phyloP scores from a whole-genome alignment of 2,113 vertebrate species.

The Lethenteron camtschaticum region DNA sequence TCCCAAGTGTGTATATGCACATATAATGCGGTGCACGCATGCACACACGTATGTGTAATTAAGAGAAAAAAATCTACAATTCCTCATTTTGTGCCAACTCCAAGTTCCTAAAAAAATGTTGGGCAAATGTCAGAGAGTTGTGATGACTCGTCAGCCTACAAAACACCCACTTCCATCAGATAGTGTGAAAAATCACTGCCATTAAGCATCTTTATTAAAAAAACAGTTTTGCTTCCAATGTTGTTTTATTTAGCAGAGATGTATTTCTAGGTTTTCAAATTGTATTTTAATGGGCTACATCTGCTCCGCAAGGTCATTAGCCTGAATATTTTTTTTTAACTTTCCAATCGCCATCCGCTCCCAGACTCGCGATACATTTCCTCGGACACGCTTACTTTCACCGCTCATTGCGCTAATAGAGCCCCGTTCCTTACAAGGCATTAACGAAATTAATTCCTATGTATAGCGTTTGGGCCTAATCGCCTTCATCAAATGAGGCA shows the following conservation, averaged over 20 bases:
- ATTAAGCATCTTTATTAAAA: too few species aligned
- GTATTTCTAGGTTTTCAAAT: conserved; percentile 3
- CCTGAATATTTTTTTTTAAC: background rate
- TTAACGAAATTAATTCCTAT: conserved; percentile 6
- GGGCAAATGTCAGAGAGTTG: too few species aligned
- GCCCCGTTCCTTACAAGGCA: conserved; percentile 6
- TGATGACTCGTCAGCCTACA: too few species aligned
- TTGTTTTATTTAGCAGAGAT: background rate
- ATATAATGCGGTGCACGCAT: too few species aligned
- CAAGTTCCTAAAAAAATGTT: too few species aligned
- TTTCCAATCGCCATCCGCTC: conserved; percentile 3
- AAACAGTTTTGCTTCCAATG: too few species aligned
- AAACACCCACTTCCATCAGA: too few species aligned
- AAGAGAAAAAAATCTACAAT: too few species aligned
- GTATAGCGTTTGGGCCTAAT: conserved; percentile 4
- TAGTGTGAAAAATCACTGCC: too few species aligned
- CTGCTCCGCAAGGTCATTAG: conserved; percentile 3
- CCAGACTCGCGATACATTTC: conserved; percentile 5
- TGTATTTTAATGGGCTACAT: conserved; percentile 6
- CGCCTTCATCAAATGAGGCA: conserved; percentile 5
- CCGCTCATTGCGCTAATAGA: conserved; percentile 6
- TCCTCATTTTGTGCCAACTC: too few species aligned
- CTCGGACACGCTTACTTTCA: conserved; percentile 6
- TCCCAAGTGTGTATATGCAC: too few species aligned
- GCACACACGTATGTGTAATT: too few species aligned